These are phyloP conservation scores for Crambe crambe DNA, from an alignment of 37 sponge, comb jelly and placozoan genomes.

Conservation along the genomic window DNA sequence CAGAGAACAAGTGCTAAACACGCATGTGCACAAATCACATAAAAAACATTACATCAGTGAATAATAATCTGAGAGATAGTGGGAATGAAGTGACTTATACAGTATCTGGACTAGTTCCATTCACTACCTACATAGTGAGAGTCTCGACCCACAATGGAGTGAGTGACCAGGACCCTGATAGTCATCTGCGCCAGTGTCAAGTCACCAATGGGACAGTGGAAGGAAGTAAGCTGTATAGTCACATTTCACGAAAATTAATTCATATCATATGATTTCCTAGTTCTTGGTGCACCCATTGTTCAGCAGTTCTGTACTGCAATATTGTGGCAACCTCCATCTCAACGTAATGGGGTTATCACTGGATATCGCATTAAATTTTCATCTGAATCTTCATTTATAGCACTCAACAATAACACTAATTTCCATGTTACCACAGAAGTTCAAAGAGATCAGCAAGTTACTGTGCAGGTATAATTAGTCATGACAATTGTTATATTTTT, in stretches of 20 bases:
- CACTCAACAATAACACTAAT: not conserved
- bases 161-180: conserved; percentile 20
- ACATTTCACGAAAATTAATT: too few relatives aligned
- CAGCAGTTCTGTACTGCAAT: conserved; percentile 2
- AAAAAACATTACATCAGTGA: too few relatives aligned
- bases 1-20: too few relatives aligned
- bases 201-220: not conserved
- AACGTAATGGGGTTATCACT: conserved; percentile 64
- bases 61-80: not conserved
- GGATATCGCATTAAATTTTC: conserved; percentile 6
- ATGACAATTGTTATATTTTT: not conserved
- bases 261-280: not conserved
- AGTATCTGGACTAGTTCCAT: conserved; percentile 2
- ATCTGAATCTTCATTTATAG: not conserved
- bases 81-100: not conserved
- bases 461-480: not conserved
- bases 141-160: conserved; percentile 22
- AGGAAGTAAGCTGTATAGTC: not conserved
- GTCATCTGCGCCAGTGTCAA: not conserved
- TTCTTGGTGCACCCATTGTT: not conserved
- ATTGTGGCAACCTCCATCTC: conserved; percentile 48
- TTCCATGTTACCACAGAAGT: not conserved
- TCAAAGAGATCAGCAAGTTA: not conserved
- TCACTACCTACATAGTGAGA: conserved; percentile 3
- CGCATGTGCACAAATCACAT: too few relatives aligned